Evolutionary conservation across 2,888 invertebrate genomes (phyloP).

Genomic region (Pteria penguin): DNA sequence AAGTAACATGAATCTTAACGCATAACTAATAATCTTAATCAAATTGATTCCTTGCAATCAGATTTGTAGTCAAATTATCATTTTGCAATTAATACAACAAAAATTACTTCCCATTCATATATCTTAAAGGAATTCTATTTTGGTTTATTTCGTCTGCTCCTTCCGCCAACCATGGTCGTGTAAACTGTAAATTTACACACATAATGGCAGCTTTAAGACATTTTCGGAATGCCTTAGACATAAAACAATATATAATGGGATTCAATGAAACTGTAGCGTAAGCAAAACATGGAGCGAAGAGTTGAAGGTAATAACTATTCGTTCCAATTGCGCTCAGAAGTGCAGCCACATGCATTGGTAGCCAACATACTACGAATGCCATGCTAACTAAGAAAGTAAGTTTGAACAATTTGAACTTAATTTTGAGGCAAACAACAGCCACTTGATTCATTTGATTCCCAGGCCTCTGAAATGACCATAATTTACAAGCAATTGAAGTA

Average conservation of each 20-base stretch:
- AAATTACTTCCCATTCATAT: no score
- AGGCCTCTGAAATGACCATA: constrained; percentile 34
- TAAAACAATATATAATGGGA: constrained; percentile 55
- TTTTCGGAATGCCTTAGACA: constrained; percentile 51
- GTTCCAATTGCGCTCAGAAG: constrained; percentile 35
- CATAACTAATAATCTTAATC: no score
- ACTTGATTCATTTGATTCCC: constrained; percentile 25
- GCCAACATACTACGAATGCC: constrained; percentile 53
- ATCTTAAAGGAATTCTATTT: no score
- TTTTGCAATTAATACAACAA: no score
- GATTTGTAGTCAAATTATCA: no score
- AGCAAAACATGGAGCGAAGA: constrained; percentile 48
- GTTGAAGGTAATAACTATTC: constrained; percentile 46
- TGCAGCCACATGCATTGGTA: constrained; percentile 51
- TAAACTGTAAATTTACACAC: no score
- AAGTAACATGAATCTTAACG: no score
- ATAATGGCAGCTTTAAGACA: constrained; percentile 47
- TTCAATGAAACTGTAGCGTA: constrained; percentile 50
- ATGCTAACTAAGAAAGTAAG: constrained; percentile 46
- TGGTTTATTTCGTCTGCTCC: no score
- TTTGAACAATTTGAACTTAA: constrained; percentile 43
- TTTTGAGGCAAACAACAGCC: constrained; percentile 38
- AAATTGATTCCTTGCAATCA: no score
- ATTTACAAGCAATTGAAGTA: constrained; percentile 45
- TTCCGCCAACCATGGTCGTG: no score